phyloP scores from a whole-genome alignment of 2,888 invertebrate genomes.

The Rhabditoides inermis region DNA sequence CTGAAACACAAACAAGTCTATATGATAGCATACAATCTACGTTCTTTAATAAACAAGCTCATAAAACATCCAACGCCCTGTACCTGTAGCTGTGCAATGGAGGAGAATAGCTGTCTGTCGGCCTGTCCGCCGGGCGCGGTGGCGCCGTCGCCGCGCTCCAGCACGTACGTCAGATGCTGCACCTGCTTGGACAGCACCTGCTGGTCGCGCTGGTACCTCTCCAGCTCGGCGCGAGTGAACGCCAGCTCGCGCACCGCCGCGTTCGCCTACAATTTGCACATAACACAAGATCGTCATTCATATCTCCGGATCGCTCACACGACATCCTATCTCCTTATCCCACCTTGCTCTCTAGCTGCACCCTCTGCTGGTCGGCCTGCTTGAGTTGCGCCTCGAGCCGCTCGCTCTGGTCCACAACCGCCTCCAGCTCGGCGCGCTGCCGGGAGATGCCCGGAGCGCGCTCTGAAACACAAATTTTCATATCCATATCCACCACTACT shows the following conservation, averaged over 20 bases:
- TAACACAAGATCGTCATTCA: no score
- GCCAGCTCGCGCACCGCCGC: slow-evolving; percentile 30
- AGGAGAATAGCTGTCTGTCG: slow-evolving; percentile 15
- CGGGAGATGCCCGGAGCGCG: slow-evolving; percentile 12
- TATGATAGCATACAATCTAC: background rate
- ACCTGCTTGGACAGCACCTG: slow-evolving; percentile 11
- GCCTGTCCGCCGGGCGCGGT: slow-evolving; percentile 10
- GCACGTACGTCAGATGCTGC: slow-evolving; percentile 13
- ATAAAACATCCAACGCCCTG: background rate
- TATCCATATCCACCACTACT: no score
- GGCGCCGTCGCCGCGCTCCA: slow-evolving; percentile 1
- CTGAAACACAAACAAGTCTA: slow-evolving; percentile 5
- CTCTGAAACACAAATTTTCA: slow-evolving; percentile 5
- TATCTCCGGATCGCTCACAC: slow-evolving; percentile 11
- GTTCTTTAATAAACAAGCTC: background rate
- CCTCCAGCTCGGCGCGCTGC: slow-evolving; percentile 3
- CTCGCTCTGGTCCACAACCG: slow-evolving; percentile 14
- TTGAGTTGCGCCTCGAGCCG: slow-evolving; percentile 15
- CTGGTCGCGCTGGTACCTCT: slow-evolving; percentile 31
- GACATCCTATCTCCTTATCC: slow-evolving; percentile 11
- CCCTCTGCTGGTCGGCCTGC: slow-evolving; percentile 10
- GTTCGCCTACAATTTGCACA: no score
- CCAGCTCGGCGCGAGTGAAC: slow-evolving; percentile 37
- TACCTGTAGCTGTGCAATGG: slow-evolving; percentile 15
- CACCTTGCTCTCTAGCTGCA: slow-evolving; percentile 19